phyloP scores from a whole-genome alignment of 2,888 invertebrate species.

The Pyrrhosoma nymphula region DNA sequence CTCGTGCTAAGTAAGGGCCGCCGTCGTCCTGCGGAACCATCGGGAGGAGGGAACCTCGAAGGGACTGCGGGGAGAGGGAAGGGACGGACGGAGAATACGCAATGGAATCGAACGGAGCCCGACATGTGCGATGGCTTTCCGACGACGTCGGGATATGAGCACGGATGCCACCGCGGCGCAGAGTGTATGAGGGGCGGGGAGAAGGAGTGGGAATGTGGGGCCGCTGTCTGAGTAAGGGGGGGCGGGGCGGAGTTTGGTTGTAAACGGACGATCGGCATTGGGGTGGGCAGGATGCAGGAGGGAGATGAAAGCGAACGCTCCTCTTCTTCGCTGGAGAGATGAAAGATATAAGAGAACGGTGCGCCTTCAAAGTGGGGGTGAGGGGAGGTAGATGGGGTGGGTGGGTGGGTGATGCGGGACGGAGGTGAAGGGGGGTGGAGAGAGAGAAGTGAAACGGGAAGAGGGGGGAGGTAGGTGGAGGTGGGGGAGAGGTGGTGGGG shows the following conservation, averaged over 20 bases:
- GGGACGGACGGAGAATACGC: constrained; percentile 59
- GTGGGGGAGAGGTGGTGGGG: background rate
- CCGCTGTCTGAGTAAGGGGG: too few relatives aligned
- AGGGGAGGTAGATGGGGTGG: background rate
- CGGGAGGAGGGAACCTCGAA: background rate
- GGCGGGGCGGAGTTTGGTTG: background rate
- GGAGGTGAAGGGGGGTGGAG: background rate
- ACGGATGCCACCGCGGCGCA: background rate
- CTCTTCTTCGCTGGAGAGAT: constrained; percentile 22
- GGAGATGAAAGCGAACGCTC: constrained; percentile 53
- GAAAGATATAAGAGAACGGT: constrained; percentile 46
- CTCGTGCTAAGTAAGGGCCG: background rate
- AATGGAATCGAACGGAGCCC: constrained; percentile 57
- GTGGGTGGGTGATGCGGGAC: background rate
- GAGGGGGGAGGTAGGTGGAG: background rate
- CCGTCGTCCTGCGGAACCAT: background rate
- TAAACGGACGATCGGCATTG: background rate
- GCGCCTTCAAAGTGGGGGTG: background rate
- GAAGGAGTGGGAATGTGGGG: background rate
- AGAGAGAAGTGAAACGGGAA: background rate
- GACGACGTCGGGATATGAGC: constrained; percentile 48
- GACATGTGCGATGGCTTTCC: constrained; percentile 38
- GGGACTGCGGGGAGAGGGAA: background rate
- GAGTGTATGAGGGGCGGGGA: background rate
- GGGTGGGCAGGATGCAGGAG: background rate